Conservation (phyloP, 2,797 vertebrate genomes). For the Alexandromys oeconomus region DNA sequence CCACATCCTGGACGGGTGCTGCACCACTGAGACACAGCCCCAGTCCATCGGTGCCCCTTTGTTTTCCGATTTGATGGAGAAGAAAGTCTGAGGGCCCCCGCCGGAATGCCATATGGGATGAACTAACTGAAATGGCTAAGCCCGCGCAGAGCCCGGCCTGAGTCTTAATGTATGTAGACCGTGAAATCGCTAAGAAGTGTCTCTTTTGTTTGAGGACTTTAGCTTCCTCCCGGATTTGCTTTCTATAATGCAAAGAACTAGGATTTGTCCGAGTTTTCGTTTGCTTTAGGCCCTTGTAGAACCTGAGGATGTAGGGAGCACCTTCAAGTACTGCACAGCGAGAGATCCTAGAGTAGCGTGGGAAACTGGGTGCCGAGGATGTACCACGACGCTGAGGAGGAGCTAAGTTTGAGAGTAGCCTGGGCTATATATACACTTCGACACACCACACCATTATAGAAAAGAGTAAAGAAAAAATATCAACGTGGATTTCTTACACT, state of each 20-base stretch:
- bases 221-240: not conserved
- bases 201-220: not conserved
- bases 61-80: not conserved
- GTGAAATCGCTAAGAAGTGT: not conserved
- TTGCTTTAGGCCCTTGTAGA: not conserved
- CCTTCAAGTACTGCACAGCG: not conserved
- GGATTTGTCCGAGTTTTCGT: not conserved
- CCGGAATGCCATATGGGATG: not conserved
- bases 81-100: not conserved
- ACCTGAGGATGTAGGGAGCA: constrained; percentile 25
- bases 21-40: not conserved
- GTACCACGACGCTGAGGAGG: not conserved
- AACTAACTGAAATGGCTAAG: not conserved
- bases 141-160: not conserved
- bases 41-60: not conserved
- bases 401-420: not conserved
- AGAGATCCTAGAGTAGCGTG: not conserved
- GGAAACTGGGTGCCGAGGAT: not conserved
- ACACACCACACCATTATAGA: not conserved
- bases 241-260: not conserved
- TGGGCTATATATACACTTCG: not conserved
- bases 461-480: not conserved
- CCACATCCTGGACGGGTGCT: not conserved
- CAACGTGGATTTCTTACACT: not conserved
- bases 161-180: not conserved